A percentile compares a stretch with the other conserved stretches of the same genome.
phyloP scores from a whole-genome alignment of 2,113 vertebrate species.

The Ammospiza nelsoni region DNA sequence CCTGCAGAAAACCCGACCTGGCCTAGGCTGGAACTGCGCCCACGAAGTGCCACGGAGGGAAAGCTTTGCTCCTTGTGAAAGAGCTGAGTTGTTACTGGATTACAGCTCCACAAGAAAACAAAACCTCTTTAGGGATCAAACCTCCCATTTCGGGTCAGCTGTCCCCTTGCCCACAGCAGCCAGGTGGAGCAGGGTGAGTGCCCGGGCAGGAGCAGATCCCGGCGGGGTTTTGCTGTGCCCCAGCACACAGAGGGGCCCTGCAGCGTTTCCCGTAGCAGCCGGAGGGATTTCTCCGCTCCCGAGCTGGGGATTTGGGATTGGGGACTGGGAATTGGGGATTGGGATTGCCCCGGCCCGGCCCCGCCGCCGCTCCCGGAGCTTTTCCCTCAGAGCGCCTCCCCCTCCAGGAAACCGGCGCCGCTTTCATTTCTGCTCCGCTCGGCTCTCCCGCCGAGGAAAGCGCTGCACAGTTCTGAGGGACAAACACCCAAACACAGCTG shows the following conservation, averaged over 20 bases:
- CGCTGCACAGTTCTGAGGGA: not conserved
- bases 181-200: accelerated
- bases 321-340: too few relatives aligned
- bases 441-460: not conserved
- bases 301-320: not conserved
- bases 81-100: accelerated
- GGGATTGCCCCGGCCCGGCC: too few relatives aligned
- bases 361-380: accelerated
- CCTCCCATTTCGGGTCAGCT: too few relatives aligned
- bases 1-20: not conserved
- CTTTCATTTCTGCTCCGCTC: constrained; percentile 4
- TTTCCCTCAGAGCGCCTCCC: not conserved
- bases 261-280: not conserved
- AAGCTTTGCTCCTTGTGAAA: not conserved
- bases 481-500: not conserved
- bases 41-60: not conserved
- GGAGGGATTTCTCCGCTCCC: not conserved
- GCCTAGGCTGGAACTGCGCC: accelerated
- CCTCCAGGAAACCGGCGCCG: not conserved
- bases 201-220: not conserved
- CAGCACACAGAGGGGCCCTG: not conserved
- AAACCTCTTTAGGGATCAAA: not conserved
- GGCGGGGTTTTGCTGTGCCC: accelerated
- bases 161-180: accelerated
- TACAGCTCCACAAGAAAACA: too few relatives aligned